Evolutionary conservation across 2,797 vertebrate species (phyloP).

Genomic region (Dendrocincla tyrannina): DNA sequence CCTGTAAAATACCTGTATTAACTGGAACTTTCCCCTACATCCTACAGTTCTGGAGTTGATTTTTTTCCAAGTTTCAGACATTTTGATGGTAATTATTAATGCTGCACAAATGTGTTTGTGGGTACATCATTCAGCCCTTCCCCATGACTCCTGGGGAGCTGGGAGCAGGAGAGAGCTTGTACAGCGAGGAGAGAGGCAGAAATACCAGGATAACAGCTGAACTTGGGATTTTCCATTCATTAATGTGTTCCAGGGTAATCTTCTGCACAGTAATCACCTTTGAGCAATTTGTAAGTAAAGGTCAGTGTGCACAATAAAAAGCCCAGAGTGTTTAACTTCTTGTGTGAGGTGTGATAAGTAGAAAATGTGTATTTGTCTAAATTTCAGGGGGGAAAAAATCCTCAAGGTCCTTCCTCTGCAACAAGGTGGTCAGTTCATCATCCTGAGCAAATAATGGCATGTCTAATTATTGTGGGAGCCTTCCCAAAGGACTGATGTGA

Average conservation of each 20-base stretch:
- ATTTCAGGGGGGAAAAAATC: neutral
- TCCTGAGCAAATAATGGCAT: slow-evolving; percentile 20
- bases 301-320: neutral
- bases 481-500: neutral
- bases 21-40: neutral
- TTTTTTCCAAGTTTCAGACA: neutral
- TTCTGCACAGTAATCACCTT: neutral
- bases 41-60: neutral
- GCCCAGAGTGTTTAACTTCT: slow-evolving; percentile 46
- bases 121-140: neutral
- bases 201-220: neutral
- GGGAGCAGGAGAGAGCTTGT: neutral
- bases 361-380: neutral
- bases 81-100: neutral
- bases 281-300: neutral
- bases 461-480: neutral
- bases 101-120: neutral
- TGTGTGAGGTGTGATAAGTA: slow-evolving; percentile 40
- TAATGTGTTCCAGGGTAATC: neutral
- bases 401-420: slow-evolving; percentile 36
- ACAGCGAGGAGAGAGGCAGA: neutral
- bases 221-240: neutral
- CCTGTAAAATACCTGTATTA: neutral
- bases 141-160: neutral
- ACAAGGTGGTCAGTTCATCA: neutral